Evolutionary conservation across 2,113 vertebrate species (phyloP), one percentile per base, ranked within the genome.

Genomic region (Sinosuthora webbiana): DNA sequence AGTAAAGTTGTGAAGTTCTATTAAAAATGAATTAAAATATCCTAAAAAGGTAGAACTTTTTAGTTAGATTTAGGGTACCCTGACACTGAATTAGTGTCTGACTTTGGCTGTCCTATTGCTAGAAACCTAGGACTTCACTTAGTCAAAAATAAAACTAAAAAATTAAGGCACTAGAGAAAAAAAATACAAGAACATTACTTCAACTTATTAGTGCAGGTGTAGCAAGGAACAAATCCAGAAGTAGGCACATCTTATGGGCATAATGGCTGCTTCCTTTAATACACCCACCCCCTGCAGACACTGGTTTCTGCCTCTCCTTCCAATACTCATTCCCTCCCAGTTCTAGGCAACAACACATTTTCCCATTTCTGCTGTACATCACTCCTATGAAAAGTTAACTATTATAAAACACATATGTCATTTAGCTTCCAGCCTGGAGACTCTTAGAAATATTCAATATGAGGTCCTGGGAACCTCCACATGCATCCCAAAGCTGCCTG

Each of bases 261-360:
- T 12, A 70, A 70, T 1, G 63, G 3, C 17, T 49, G 5, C 15
- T 78, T 67, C 33, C 15, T 33, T 2, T 22, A 70, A 57, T 22
- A 67, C 30, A 60, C 4, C 21, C 4, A 5, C 5, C 15, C 8
- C 5, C 7, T 18, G 2, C 5, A 23, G 20, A 1, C 53, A 39
- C 16, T 3, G 2, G 14, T 56, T 82, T 47, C 30, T 57, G 4
- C 15, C 9, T 27, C 8, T 50, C 41, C 49, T 50, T 63, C 25
- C 35, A 64, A 19, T 7, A 50, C 10, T 24, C 12, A 20, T 15
- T 11, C 41, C 24, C 11, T 79, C 17, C 6, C 11, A 30, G 15
- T 15, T 16, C 60, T n/a, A 12, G 11, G 3, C 6, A 82, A 23
- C 3, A 44, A 7, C 27, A 8, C 3, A 31, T 9, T 10, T 35